Base-by-base conservation (phyloP, 2,797 vertebrate species). In the Syngnathus acus region DNA sequence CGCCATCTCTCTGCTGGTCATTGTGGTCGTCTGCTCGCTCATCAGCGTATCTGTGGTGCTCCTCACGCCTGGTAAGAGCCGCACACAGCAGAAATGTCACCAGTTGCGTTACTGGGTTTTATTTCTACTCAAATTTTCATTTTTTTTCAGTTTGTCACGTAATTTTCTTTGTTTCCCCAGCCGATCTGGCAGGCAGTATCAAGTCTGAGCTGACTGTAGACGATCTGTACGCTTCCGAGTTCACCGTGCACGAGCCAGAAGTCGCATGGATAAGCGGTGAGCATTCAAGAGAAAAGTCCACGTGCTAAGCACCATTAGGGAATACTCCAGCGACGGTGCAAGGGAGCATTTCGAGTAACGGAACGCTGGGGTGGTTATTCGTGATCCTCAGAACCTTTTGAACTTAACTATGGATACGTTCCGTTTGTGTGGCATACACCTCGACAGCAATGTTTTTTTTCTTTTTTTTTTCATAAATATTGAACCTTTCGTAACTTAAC, bases 1-100 rank as follows among this genome's bases (percentile, higher is more conserved):
- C 77, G 94, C 94, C 73, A 96, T 96, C 84, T 94, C 95, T 23
- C 90, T 96, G 87, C 90, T 96, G 89, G 95, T 96, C 80, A 96
- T 96, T 66, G 88, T 94, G 87, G 93, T 90, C 77, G 95, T 96
- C 69, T 96, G 95, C 87, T 95, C 95, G 5, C 92, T 96, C 87
- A 96, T 96, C 90, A 94, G 92, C 63, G 91, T 95, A 93, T 95
- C 94, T 1, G 95, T 96, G 79, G 93, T 96, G 76, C 89, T 96
- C 80, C 92, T 96, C 89, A 94, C 94, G 3, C 94, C 95, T 69
- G 89, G 95, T 95, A 92, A 64, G 68, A 59, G 43, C 0, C 3
- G 16, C 9, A 57, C 26, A 16, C 26, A 57, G 14, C 55, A 8
- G 55, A 26, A 55, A 57, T 38, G 26, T 17, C 14, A 16, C 32